Percentiles rank a stretch among this genome's conserved stretches.
Conservation (phyloP, 2,888 invertebrate genomes). For the Drosophila yooni region DNA sequence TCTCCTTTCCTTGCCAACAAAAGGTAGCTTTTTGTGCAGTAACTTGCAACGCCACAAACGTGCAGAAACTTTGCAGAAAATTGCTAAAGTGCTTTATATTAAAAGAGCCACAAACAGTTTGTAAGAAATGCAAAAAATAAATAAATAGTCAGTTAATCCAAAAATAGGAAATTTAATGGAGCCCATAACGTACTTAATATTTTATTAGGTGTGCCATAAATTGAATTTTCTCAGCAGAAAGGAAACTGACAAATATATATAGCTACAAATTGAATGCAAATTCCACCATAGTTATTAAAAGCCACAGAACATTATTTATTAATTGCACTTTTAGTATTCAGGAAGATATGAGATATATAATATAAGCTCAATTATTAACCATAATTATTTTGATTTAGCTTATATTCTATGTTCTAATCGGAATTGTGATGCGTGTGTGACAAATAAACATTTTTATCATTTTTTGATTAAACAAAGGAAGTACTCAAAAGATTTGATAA, state of each 20-base stretch:
- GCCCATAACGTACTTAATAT: background rate
- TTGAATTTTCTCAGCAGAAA: background rate
- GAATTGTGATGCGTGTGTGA: background rate
- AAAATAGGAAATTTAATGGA: background rate
- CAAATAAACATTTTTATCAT: slow-evolving; percentile 3
- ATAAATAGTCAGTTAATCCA: background rate
- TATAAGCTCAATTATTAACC: too few relatives aligned
- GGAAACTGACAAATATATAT: background rate
- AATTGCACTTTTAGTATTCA: background rate
- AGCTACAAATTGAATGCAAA: background rate
- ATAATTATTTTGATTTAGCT: background rate
- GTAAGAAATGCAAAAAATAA: background rate
- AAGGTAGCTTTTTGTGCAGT: slow-evolving; percentile 10
- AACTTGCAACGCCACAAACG: slow-evolving; percentile 22
- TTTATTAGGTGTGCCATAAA: background rate
- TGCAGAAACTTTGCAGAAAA: slow-evolving; percentile 13
- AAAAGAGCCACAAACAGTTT: background rate
- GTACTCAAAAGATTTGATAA: slow-evolving; percentile 12
- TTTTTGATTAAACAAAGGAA: slow-evolving; percentile 10
- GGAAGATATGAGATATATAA: background rate
- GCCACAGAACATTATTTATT: too few relatives aligned
- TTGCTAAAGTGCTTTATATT: background rate
- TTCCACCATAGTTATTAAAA: background rate
- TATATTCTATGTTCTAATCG: slow-evolving; percentile 5
- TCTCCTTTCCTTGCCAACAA: background rate